Evolutionary conservation across 2,888 invertebrate species (phyloP).

Genomic region (Lasioglossum marginatum): DNA sequence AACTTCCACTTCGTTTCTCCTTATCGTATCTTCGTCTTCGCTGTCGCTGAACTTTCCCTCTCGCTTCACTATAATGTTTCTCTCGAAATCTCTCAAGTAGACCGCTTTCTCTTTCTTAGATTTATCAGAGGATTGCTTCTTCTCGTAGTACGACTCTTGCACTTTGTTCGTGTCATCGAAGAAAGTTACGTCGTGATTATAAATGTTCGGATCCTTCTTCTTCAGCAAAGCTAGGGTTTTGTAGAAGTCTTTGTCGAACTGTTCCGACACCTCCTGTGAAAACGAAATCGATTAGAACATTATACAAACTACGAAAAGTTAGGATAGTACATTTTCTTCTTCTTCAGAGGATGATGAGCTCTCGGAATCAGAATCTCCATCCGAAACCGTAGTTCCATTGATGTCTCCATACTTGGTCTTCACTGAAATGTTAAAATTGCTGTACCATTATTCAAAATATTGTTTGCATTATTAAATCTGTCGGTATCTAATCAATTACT

Average conservation of each 20-base stretch:
- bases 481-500: too few species aligned
- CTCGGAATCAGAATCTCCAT: slow-evolving; percentile 83
- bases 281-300: not conserved
- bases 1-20: slow-evolving; percentile 68
- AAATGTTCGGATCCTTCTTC: slow-evolving; percentile 95
- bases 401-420: slow-evolving; percentile 90
- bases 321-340: slow-evolving; percentile 85
- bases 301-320: not conserved
- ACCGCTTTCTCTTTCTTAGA: slow-evolving; percentile 86
- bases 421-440: slow-evolving; percentile 85
- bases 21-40: slow-evolving; percentile 77
- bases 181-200: slow-evolving; percentile 90
- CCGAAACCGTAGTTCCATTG: slow-evolving; percentile 82
- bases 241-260: slow-evolving; percentile 94
- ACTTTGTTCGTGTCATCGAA: slow-evolving; percentile 85
- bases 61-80: slow-evolving; percentile 90
- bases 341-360: slow-evolving; percentile 87
- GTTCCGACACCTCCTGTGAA: slow-evolving; percentile 87
- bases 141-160: slow-evolving; percentile 20
- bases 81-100: slow-evolving; percentile 92
- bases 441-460: not conserved
- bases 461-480: too few species aligned
- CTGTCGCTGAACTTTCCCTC: slow-evolving; percentile 86
- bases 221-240: slow-evolving; percentile 94
- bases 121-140: slow-evolving; percentile 72